These are phyloP conservation scores for Scolopax mira DNA, from an alignment of 2,113 vertebrate genomes.

Conservation along the genomic window DNA sequence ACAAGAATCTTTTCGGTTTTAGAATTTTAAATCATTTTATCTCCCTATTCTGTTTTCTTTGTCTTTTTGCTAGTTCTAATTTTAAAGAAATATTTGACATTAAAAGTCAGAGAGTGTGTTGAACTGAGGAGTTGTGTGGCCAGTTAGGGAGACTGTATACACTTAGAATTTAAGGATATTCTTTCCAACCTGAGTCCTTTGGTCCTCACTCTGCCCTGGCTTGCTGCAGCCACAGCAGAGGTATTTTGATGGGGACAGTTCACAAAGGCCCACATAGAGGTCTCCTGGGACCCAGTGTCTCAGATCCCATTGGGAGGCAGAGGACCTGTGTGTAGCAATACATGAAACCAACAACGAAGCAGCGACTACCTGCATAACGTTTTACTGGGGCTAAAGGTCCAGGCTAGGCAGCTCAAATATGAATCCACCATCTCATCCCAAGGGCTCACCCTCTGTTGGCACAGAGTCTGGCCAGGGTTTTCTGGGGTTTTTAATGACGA, in stretches of 20 bases:
- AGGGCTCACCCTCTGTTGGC: background rate
- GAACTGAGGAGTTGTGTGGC: background rate
- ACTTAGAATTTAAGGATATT: background rate
- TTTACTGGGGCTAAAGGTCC: background rate
- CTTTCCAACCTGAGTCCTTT: accelerated
- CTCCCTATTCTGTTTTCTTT: background rate
- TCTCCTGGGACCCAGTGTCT: accelerated
- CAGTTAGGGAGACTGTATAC: background rate
- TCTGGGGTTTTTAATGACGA: background rate
- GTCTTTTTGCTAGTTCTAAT: background rate
- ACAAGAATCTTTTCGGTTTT: conserved; percentile 29
- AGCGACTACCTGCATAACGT: accelerated
- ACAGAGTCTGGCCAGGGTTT: background rate
- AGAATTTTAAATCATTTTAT: conserved; percentile 27
- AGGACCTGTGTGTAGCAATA: accelerated
- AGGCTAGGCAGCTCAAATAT: background rate
- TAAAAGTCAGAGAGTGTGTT: background rate
- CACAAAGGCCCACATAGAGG: background rate
- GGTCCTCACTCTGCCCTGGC: background rate
- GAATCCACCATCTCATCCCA: background rate
- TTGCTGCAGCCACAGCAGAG: background rate
- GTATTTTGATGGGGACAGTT: background rate
- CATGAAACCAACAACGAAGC: background rate
- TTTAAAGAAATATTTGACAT: background rate
- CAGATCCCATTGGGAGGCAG: background rate